These are phyloP conservation scores for Fabriciana adippe DNA, from an alignment of 2,888 invertebrate genomes.

Conservation along the genomic window DNA sequence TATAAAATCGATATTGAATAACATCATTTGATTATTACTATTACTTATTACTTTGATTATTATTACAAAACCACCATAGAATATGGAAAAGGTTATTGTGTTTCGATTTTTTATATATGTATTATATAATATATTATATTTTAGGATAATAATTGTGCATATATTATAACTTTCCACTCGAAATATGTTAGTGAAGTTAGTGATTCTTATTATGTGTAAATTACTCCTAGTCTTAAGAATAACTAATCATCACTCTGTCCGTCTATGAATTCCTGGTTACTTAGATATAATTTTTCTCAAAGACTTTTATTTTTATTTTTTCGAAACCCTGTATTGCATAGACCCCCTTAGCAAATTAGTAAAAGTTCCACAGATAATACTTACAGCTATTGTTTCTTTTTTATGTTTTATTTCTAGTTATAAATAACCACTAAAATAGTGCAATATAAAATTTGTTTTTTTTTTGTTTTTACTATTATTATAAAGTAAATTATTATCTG, in stretches of 20 bases:
- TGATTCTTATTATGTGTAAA: conserved; percentile 34
- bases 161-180: conserved; percentile 28
- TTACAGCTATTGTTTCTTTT: background rate
- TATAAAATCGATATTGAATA: background rate
- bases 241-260: conserved; percentile 56
- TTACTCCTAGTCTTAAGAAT: conserved; percentile 52
- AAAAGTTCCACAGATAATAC: conserved; percentile 57
- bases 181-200: conserved; percentile 35
- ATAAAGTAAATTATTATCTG: conserved; percentile 50
- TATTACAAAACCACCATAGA: conserved; percentile 1
- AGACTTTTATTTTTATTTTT: conserved; percentile 44
- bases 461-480: conserved; percentile 5
- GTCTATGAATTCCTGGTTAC: conserved; percentile 52
- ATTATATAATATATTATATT: conserved; percentile 18
- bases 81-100: conserved; percentile 2
- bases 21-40: background rate
- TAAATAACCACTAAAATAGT: conserved; percentile 7
- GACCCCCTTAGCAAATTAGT: conserved; percentile 78
- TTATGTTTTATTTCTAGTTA: background rate
- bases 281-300: conserved; percentile 41
- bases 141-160: conserved; percentile 28
- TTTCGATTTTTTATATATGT: conserved; percentile 21
- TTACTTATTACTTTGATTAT: too few relatives aligned
- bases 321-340: conserved; percentile 74
- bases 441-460: conserved; percentile 12